Base-by-base conservation (phyloP, 2,797 vertebrate genomes). In the Manis javanica region DNA sequence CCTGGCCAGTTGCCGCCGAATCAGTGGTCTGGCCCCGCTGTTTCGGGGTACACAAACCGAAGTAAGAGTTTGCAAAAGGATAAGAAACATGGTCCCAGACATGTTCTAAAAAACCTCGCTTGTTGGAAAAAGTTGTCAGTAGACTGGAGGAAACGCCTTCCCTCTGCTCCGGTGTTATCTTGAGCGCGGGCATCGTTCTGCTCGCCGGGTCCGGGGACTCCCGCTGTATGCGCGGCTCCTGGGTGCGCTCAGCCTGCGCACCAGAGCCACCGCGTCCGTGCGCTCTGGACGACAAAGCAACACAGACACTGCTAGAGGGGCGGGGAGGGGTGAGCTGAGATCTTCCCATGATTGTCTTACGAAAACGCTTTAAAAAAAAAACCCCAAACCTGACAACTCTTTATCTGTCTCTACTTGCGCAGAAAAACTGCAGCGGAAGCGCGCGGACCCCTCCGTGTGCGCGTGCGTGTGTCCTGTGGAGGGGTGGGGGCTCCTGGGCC, bases 241-340 rank as follows among this genome's bases (percentile, higher is more conserved):
- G 91, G 98, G 97, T 98, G 98, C 97, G 97, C 98, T 97, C 98
- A 97, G 98, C 97, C 88, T 46, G 46, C 46, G 46, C 46, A 10
- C 46, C 11, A 11, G 46, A 12, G 46, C 46, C 46, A 46, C 46
- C 11, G 46, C 46, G 46, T 46, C 12, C 46, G 46, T 46, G 46
- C 46, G 46, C 46, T 39, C 37, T 39, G 37, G 94, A 97, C 97
- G 87, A 96, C 64, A 96, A 78, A 79, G 93, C 63, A 53, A 57
- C 34, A n/a, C 90, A 83, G 82, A 90, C 83, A 96, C 97, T 95
- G 92, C 24, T 0, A 19, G 46, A 37, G 24, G 39, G 71, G n/a
- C 8, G 39, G 69, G 14, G 49, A 37, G 87, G 91, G 57, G 4
- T 55, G 81, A 59, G 42, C 81, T 37, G 64, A 21, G 26, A 18